phyloP scores from a whole-genome alignment of 2,797 vertebrate genomes.

The Austrolebias charrua region DNA sequence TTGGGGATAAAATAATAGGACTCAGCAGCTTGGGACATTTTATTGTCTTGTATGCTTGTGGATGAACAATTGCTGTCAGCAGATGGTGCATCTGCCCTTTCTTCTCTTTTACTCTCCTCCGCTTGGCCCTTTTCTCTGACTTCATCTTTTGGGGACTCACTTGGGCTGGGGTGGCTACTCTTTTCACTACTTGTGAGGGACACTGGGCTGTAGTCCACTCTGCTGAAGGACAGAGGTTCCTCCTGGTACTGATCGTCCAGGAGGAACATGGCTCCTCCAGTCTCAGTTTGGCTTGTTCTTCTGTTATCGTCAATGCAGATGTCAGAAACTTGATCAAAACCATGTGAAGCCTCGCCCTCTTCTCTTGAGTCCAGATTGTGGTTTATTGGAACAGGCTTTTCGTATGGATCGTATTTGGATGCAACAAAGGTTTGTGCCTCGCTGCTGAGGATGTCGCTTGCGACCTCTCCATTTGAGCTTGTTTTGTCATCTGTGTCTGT shows the following conservation, averaged over 20 bases:
- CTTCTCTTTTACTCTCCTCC: conserved; percentile 78
- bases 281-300: conserved; percentile 65
- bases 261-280: conserved; percentile 60
- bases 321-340: conserved; percentile 53
- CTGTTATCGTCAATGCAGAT: conserved; percentile 72
- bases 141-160: conserved; percentile 68
- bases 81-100: conserved; percentile 83
- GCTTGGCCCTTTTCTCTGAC: conserved; percentile 75
- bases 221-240: conserved; percentile 75
- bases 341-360: conserved; percentile 50
- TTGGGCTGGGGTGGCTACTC: conserved; percentile 64
- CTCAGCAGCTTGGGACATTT: conserved; percentile 64
- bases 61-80: conserved; percentile 84
- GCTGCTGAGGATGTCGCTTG: conserved; percentile 33
- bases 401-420: conserved; percentile 80
- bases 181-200: conserved; percentile 65
- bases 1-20: conserved; percentile 66
- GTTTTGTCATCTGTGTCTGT: conserved; percentile 37
- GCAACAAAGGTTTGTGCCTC: conserved; percentile 66
- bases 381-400: conserved; percentile 77
- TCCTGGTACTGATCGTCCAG: conserved; percentile 75
- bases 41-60: conserved; percentile 84
- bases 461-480: conserved; percentile 40
- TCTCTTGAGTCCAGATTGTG: conserved; percentile 55
- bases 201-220: conserved; percentile 68